Conservation (phyloP, 1,140 invertebrate genomes). For the Sinella curviseta region DNA sequence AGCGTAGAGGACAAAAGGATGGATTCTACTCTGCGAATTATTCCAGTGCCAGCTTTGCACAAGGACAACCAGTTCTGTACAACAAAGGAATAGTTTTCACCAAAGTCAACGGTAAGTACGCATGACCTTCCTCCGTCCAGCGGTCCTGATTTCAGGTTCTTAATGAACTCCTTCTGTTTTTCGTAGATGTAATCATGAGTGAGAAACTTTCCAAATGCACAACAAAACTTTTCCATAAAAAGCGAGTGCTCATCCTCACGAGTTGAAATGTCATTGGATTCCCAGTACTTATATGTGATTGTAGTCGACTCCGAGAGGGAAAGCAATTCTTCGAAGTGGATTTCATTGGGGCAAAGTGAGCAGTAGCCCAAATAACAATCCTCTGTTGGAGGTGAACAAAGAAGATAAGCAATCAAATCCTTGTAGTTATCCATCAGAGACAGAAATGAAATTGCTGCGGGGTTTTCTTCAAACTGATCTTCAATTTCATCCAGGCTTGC, state of each 20-base stretch:
- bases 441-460: background rate
- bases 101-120: slow-evolving; percentile 49
- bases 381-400: background rate
- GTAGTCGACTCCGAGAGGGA: background rate
- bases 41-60: slow-evolving; percentile 51
- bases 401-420: background rate
- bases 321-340: background rate
- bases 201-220: background rate
- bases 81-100: too few relatives aligned
- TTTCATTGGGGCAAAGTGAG: background rate
- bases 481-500: background rate
- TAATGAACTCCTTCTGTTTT: background rate
- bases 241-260: too few relatives aligned
- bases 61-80: slow-evolving; percentile 53
- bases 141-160: background rate
- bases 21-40: slow-evolving; percentile 51
- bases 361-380: background rate
- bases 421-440: background rate
- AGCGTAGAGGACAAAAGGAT: slow-evolving; percentile 49
- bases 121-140: background rate
- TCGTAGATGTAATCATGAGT: background rate
- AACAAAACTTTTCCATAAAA: background rate
- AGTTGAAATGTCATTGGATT: background rate
- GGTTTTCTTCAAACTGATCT: background rate
- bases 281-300: background rate